Percentiles rank a stretch among this genome's conserved stretches.
These are phyloP conservation scores for Sebastes aleutianus DNA, from an alignment of 2,797 vertebrate species.

Conservation along the genomic window DNA sequence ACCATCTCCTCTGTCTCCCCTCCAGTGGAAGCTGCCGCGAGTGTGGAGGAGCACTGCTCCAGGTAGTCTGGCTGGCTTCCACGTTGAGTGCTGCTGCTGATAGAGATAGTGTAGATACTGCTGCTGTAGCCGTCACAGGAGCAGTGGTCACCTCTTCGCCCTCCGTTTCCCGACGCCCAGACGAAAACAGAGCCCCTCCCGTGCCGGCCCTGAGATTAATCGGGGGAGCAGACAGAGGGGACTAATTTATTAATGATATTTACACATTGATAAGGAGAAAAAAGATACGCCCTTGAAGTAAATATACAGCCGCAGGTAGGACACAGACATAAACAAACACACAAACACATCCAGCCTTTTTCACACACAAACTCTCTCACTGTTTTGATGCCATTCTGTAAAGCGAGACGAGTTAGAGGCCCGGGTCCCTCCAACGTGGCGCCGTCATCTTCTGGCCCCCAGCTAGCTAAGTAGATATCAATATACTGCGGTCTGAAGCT, in stretches of 20 bases:
- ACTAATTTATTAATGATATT: conserved; percentile 50
- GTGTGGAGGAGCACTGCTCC: conserved; percentile 91
- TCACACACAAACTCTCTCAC: conserved; percentile 61
- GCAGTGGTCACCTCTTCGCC: conserved; percentile 91
- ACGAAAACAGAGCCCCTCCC: conserved; percentile 94
- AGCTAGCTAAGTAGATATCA: conserved; percentile 94
- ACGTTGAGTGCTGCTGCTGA: conserved; percentile 87
- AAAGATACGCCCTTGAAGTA: conserved; percentile 30
- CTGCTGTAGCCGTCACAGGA: conserved; percentile 96
- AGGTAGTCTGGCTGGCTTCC: conserved; percentile 88
- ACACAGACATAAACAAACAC: conserved; percentile 18
- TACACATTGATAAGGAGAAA: conserved; percentile 29
- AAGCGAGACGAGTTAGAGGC: conserved; percentile 88
- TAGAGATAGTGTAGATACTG: conserved; percentile 95
- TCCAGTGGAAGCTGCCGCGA: conserved; percentile 90
- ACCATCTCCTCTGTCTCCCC: conserved; percentile 89
- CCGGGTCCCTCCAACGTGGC: conserved; percentile 94
- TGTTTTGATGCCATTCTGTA: conserved; percentile 85
- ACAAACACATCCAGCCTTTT: not conserved
- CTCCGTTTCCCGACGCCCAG: conserved; percentile 96
- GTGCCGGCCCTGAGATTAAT: conserved; percentile 79
- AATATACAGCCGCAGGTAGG: conserved; percentile 40
- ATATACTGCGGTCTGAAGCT: conserved; percentile 91
- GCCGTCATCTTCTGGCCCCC: conserved; percentile 96
- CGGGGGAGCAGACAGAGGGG: conserved; percentile 15